Evolutionary conservation across 2,888 invertebrate species (phyloP).

Genomic region (Xanthorhoe spadicearia): DNA sequence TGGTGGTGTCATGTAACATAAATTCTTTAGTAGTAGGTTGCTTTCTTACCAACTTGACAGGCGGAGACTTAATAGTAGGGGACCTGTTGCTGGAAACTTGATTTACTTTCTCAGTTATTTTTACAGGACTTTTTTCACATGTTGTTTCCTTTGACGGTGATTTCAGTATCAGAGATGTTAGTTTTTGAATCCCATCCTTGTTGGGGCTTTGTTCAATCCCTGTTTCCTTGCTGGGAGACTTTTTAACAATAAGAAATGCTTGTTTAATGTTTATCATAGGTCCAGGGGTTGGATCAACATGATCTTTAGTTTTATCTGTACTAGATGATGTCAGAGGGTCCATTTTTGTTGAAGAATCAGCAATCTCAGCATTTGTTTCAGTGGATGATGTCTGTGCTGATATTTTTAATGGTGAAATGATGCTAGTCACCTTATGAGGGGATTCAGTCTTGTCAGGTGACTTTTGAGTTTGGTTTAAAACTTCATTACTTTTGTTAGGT

Average conservation of each 20-base stretch:
- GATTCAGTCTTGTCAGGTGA: slow-evolving; percentile 44
- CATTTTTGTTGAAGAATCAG: slow-evolving; percentile 52
- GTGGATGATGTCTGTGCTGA: slow-evolving; percentile 27
- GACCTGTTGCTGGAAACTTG: slow-evolving; percentile 18
- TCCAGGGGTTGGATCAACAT: slow-evolving; percentile 9
- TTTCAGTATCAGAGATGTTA: slow-evolving; percentile 16
- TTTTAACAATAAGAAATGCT: slow-evolving; percentile 26
- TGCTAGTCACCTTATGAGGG: slow-evolving; percentile 29
- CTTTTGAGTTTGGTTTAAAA: slow-evolving; percentile 37
- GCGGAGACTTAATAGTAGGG: slow-evolving; percentile 24
- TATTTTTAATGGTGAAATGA: slow-evolving; percentile 13
- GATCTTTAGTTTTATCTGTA: slow-evolving; percentile 20
- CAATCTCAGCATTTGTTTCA: slow-evolving; percentile 46
- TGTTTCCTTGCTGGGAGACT: slow-evolving; percentile 40
- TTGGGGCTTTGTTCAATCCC: slow-evolving; percentile 28
- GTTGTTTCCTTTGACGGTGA: slow-evolving; percentile 27
- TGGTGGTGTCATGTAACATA: slow-evolving; percentile 14
- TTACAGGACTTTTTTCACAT: slow-evolving; percentile 9
- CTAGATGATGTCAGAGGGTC: slow-evolving; percentile 16
- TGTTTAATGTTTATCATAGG: slow-evolving; percentile 13
- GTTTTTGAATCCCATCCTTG: slow-evolving; percentile 24
- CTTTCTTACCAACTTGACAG: slow-evolving; percentile 30
- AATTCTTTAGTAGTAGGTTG: slow-evolving; percentile 24
- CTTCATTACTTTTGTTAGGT: slow-evolving; percentile 38
- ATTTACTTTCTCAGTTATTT: slow-evolving; percentile 3